Evolutionary conservation across 2,888 invertebrate species (phyloP).

Genomic region (Cephus spinipes): DNA sequence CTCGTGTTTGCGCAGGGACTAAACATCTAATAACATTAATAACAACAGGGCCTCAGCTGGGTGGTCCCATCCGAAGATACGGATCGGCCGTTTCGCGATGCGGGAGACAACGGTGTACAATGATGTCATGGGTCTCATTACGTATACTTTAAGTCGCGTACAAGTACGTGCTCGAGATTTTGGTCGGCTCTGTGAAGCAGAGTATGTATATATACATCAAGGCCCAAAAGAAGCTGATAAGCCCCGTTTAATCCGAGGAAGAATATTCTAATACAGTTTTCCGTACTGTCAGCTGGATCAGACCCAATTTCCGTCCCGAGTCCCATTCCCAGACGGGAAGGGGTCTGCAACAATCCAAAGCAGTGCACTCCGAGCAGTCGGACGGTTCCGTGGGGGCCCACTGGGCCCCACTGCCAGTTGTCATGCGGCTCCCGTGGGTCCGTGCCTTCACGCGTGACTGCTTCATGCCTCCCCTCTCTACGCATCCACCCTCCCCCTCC

Average conservation of each 20-base stretch:
- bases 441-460: constrained; percentile 47
- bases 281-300: not conserved
- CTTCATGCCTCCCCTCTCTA: constrained; percentile 23
- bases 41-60: constrained; percentile 36
- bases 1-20: constrained; percentile 46
- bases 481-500: constrained; percentile 17
- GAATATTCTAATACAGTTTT: not conserved
- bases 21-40: constrained; percentile 54
- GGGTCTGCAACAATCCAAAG: not conserved
- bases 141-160: not conserved
- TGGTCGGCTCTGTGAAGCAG: not conserved
- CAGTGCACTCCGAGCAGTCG: not conserved
- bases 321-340: not conserved
- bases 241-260: not conserved
- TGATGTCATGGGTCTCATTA: constrained; percentile 3
- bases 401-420: constrained; percentile 39
- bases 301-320: not conserved
- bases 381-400: not conserved
- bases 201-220: not conserved
- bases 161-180: not conserved
- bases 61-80: constrained; percentile 32
- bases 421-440: constrained; percentile 45
- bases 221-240: not conserved
- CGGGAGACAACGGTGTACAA: constrained; percentile 4
- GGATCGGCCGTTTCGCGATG: constrained; percentile 29